phyloP scores from a whole-genome alignment of 1,140 invertebrate species.

The Macrocentrus cingulum region DNA sequence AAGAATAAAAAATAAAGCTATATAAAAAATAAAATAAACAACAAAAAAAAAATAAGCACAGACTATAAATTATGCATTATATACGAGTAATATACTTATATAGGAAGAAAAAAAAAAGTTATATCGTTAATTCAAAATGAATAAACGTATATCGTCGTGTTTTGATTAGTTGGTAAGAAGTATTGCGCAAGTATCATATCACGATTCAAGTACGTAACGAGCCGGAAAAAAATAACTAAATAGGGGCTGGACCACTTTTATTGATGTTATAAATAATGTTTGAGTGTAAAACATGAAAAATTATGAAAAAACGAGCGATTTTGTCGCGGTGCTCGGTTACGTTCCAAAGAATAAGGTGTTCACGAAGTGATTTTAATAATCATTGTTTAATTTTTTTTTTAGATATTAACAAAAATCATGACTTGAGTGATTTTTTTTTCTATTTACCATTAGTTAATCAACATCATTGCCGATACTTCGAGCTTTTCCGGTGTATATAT shows the following conservation, averaged over 20 bases:
- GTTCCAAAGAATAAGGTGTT: slow-evolving; percentile 17
- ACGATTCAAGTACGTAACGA: slow-evolving; percentile 14
- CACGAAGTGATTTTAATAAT: background rate
- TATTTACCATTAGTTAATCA: background rate
- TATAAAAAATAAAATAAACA: slow-evolving; percentile 17
- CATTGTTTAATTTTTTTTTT: background rate
- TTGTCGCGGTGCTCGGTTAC: slow-evolving; percentile 9
- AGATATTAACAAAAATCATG: background rate
- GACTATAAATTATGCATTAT: slow-evolving; percentile 23
- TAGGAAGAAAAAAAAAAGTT: background rate
- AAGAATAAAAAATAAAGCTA: slow-evolving; percentile 10
- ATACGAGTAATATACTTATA: slow-evolving; percentile 7
- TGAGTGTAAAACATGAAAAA: no score
- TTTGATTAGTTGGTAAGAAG: background rate
- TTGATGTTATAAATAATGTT: no score
- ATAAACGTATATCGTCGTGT: slow-evolving; percentile 4
- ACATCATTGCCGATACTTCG: background rate
- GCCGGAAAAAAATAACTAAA: slow-evolving; percentile 11
- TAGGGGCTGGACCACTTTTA: background rate
- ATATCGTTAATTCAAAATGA: background rate
- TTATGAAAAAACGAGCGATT: no score
- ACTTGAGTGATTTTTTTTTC: background rate
- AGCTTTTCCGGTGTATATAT: slow-evolving; percentile 18
- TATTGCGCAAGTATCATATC: slow-evolving; percentile 5
- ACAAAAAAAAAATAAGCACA: slow-evolving; percentile 19